These are phyloP conservation scores for Tringa solitaria DNA, from an alignment of 2,113 vertebrate species.

Conservation along the genomic window DNA sequence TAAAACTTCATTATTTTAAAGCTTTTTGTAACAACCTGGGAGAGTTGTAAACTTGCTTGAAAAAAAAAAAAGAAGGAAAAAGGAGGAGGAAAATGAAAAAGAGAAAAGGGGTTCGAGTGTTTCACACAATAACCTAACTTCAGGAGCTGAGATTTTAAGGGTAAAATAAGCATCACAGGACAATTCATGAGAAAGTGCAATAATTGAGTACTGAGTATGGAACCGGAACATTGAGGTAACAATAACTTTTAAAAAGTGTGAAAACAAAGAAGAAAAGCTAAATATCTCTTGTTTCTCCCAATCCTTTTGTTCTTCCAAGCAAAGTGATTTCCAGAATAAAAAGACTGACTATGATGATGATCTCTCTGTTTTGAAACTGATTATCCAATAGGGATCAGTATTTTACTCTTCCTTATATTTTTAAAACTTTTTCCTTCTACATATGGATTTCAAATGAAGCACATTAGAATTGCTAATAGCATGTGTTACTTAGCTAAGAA, in stretches of 20 bases:
- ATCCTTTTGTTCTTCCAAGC: not conserved
- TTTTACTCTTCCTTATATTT: not conserved
- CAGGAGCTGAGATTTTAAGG: not conserved
- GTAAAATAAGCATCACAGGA: not conserved
- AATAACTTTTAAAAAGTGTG: not conserved
- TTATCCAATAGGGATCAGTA: not conserved
- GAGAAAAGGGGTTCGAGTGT: rapidly evolving
- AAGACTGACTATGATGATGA: not conserved
- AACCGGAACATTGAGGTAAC: not conserved
- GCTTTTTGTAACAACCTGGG: not conserved
- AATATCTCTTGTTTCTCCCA: not conserved
- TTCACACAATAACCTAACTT: not conserved
- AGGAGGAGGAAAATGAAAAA: rapidly evolving
- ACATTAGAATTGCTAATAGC: slow-evolving; percentile 33
- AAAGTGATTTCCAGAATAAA: not conserved
- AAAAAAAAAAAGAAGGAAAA: not conserved
- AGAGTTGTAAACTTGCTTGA: not conserved
- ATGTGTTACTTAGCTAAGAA: slow-evolving; percentile 19
- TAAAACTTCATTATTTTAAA: not conserved
- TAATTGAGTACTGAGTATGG: not conserved
- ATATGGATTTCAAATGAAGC: slow-evolving; percentile 3
- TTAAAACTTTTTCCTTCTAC: not conserved
- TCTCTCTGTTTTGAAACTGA: not conserved
- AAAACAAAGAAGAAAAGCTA: not conserved
- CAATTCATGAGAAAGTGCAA: not conserved